phyloP scores from a whole-genome alignment of 2,797 vertebrate species.

The Okamejei kenojei region DNA sequence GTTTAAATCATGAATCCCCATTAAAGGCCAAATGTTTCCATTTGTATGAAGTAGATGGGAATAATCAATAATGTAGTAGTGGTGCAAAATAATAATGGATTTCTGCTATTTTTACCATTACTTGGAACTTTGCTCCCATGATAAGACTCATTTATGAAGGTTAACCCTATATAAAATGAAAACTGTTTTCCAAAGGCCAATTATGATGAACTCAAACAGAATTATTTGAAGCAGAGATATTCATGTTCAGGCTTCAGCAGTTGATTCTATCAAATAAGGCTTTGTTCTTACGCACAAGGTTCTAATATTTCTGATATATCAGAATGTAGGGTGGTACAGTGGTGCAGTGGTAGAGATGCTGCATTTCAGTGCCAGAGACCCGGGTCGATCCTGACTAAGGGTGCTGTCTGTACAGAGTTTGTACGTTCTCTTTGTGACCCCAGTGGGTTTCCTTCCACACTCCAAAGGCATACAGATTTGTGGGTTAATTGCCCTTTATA shows the following conservation, averaged over 20 bases:
- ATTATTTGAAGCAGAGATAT: background rate
- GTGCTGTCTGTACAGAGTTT: too few relatives aligned
- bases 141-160: background rate
- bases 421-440: too few relatives aligned
- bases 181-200: background rate
- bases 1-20: background rate
- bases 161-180: background rate
- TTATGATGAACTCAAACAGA: background rate
- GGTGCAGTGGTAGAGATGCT: too few relatives aligned
- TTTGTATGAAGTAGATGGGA: background rate
- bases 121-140: conserved; percentile 7
- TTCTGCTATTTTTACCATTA: background rate
- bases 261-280: background rate
- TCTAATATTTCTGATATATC: background rate
- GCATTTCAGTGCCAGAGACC: too few relatives aligned
- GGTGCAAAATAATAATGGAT: conserved; percentile 18
- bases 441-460: too few relatives aligned
- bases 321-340: background rate
- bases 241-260: background rate
- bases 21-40: background rate
- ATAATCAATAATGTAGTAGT: background rate
- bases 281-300: too few relatives aligned
- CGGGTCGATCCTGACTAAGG: too few relatives aligned
- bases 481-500: too few relatives aligned
- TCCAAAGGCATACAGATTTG: too few relatives aligned